Evolutionary conservation across 2,888 invertebrate species (phyloP).

Genomic region (Stenchaetothrips biformis): DNA sequence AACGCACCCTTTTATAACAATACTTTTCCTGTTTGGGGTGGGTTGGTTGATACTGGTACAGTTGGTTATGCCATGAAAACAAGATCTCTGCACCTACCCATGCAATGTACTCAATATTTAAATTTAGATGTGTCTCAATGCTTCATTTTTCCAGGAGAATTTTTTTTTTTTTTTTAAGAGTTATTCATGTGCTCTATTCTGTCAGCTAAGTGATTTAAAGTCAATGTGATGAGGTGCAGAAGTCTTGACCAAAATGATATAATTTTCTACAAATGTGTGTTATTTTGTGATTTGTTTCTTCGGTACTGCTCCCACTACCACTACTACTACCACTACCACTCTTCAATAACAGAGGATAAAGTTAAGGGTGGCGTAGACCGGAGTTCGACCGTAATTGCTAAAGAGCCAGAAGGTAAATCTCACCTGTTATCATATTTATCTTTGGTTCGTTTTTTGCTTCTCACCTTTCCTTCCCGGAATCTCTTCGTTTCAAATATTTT

Average conservation of each 20-base stretch:
- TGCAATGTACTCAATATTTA: not conserved
- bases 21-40: not conserved
- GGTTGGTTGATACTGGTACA: not conserved
- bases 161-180: not conserved
- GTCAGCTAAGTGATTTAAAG: not conserved
- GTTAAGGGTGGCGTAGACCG: conserved; percentile 82
- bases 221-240: not conserved
- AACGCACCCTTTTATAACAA: too few relatives aligned
- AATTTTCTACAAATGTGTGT: conserved; percentile 19
- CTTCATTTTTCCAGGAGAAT: not conserved
- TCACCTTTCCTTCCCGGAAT: conserved; percentile 23
- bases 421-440: conserved; percentile 41
- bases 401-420: conserved; percentile 80
- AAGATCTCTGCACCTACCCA: not conserved
- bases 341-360: conserved; percentile 66
- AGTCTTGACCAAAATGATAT: not conserved
- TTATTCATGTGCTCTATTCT: not conserved
- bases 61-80: conserved; percentile 6
- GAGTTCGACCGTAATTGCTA: conserved; percentile 89
- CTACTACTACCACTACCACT: conserved; percentile 13
- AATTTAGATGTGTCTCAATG: not conserved
- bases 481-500: not conserved
- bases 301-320: conserved; percentile 20
- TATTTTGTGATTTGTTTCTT: conserved; percentile 22
- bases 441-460: conserved; percentile 27